Base-by-base conservation (phyloP, 2,797 vertebrate genomes). In the Myripristis jacobus region DNA sequence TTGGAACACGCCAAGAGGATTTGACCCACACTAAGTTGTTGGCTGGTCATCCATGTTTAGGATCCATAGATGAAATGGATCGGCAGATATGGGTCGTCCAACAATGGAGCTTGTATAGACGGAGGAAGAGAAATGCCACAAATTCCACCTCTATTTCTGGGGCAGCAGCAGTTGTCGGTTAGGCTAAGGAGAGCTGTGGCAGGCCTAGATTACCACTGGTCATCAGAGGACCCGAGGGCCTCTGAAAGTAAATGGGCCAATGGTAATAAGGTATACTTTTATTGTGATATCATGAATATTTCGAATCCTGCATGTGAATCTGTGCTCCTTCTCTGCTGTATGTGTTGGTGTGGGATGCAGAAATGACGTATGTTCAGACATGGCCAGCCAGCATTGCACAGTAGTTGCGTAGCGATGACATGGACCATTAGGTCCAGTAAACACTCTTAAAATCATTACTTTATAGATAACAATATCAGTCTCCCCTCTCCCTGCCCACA, bases 341-440 rank as follows among this genome's bases (percentile, higher is more conserved):
- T 24, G 10, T 18, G n/a, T 79, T 65, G 27, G 41, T 68, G 55
- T 53, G 61, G 79, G 75, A 43, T 12, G 10, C 55, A 16, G 21
- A 61, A 58, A 79, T 82, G 63, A 71, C 76, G 58, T 16, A 1
- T 6, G 4, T 36, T 60, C 52, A 55, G 59, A 51, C 29, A 22
- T 69, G 19, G n/a, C n/a, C n/a, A n/a, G 41, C 47, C 56, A 54
- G 71, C 75, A 77, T 85, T 80, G 75, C 84, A 77, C 87, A 86
- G 87, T 86, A 86, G 88, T 85, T 87, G 55, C 80, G 50, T 80
- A 74, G 86, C 70, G 84, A 90, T 85, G 89, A 90, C 82, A 88
- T 51, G 71, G 65, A 66, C 88, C 87, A 75, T 89, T 84, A 88
- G 59, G 59, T 73, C 48, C 80, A 66, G 81, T 84, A 76, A 86